Evolutionary conservation across 2,888 invertebrate genomes (phyloP), one percentile per base, ranked within the genome.

Genomic region (Thelaira solivaga): DNA sequence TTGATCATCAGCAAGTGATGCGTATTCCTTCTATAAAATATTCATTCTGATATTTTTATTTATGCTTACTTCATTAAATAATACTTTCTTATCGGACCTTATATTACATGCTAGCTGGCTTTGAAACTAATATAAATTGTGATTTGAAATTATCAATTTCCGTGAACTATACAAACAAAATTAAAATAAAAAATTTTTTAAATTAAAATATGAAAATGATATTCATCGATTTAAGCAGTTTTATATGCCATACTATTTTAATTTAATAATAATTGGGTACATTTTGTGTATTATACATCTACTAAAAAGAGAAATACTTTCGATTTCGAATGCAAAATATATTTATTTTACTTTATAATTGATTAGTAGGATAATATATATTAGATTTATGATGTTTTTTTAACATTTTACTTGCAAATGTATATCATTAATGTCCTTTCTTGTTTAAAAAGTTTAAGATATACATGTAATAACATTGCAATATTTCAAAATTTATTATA

Each of bases 221-320:
- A 36, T 26, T 18, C 49, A 39, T 22, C 45, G 18, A 29, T 41
- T 41, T 67, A 29, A 59, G 59, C 51, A 67, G 36, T 59, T 74
- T 43, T 74, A n/a, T n/a, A 45, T 51, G 65, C 59, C 73, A 74
- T 67, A 59, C 31, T 49, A 13, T 13, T 22, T 24, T 51, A 53
- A 16, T n/a, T 47, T 36, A 43, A 43, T 45, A 29, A 20, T 41
- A 39, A 16, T 55, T n/a, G n/a, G 22, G 18, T 24, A 51, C 8
- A 36, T 13, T 55, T 45, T 13, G 47, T 11, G 7, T 57, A 29
- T 18, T 29, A 39, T 13, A 26, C 4, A 47, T 10, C 36, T n/a
- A 31, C 3, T 31, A 31, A 11, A 31, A 3, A 10, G 8, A 31
- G 11, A 31, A n/a, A 31, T 11, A 31, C 11, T 31, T 31, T 34